Percentiles rank a stretch among this genome's conserved stretches.
Conservation (phyloP, 2,797 vertebrate genomes). For the Muscicapa comitata region DNA sequence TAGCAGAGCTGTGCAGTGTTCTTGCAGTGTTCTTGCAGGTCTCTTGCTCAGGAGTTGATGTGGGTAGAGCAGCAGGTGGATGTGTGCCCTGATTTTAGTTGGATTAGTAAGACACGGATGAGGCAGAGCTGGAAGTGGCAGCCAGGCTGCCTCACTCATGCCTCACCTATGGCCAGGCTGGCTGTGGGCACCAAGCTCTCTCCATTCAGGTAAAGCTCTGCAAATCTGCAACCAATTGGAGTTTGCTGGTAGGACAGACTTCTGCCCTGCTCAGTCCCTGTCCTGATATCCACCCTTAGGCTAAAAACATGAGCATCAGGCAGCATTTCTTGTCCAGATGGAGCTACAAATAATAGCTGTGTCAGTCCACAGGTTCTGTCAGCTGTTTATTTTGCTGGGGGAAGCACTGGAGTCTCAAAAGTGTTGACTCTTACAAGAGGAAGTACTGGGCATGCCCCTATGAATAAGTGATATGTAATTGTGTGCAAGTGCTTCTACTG, state of each 20-base stretch:
- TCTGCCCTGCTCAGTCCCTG: neutral
- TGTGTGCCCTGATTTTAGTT: neutral
- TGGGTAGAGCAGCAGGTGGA: neutral
- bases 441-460: neutral
- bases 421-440: neutral
- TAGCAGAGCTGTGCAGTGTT: neutral
- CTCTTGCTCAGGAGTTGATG: neutral
- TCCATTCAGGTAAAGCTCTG: neutral
- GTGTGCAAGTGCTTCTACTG: neutral
- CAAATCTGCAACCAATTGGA: neutral
- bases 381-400: constrained; percentile 5
- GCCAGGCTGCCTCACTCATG: neutral
- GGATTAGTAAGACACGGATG: neutral
- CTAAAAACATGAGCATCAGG: neutral
- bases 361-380: neutral
- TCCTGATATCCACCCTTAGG: neutral
- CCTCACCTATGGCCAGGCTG: neutral
- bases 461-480: neutral
- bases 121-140: neutral
- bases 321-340: neutral
- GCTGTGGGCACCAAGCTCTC: neutral
- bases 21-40: neutral
- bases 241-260: neutral
- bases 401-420: constrained; percentile 7
- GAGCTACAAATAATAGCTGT: neutral